Evolutionary conservation across 2,113 vertebrate genomes (phyloP).

Genomic region (Hystrix brachyura): DNA sequence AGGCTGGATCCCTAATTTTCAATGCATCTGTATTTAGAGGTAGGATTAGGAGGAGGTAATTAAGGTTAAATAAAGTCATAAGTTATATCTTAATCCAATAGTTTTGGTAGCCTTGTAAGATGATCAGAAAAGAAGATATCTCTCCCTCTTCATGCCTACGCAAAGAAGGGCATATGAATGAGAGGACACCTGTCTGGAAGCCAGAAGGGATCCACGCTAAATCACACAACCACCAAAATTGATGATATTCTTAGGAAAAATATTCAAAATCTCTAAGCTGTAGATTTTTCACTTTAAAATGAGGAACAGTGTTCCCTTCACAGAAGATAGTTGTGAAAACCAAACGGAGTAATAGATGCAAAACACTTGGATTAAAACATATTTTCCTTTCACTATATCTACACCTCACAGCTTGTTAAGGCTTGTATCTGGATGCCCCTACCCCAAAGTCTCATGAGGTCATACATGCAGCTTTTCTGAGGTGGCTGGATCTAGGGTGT

Average conservation of each 20-base stretch:
- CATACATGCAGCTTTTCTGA: no score
- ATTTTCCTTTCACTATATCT: not conserved
- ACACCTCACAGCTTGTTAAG: no score
- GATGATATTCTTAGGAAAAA: not conserved
- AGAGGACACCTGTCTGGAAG: not conserved
- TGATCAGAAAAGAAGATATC: not conserved
- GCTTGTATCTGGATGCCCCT: no score
- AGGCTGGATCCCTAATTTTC: not conserved
- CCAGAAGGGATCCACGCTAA: not conserved
- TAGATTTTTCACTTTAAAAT: constrained; percentile 31
- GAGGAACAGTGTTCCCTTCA: not conserved
- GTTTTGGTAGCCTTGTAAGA: not conserved
- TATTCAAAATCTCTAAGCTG: not conserved
- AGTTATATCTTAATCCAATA: not conserved
- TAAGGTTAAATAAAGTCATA: not conserved
- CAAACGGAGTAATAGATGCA: not conserved
- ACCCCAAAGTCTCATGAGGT: no score
- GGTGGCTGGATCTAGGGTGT: no score
- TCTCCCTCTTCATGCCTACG: fast-evolving
- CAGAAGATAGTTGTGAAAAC: not conserved
- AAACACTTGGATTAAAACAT: not conserved
- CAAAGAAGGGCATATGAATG: not conserved
- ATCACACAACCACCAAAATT: not conserved
- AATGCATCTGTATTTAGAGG: not conserved
- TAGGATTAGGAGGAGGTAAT: not conserved